Evolutionary conservation across 2,888 invertebrate genomes (phyloP), one percentile per base, ranked within the genome.

Genomic region (Macrophya alboannulata): DNA sequence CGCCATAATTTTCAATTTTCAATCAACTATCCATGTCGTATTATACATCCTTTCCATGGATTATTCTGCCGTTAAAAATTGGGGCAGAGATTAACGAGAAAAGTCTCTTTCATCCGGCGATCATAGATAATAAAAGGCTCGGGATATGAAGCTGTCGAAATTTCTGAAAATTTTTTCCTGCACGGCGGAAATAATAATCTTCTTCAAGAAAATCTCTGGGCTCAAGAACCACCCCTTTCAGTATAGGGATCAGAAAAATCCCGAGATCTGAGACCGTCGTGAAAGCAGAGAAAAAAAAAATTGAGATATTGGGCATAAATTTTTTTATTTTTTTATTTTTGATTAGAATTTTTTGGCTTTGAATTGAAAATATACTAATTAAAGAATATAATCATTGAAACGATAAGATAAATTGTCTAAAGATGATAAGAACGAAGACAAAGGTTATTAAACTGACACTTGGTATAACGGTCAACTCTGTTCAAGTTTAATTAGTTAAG

Each of bases 401-500:
- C 10, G 4, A n/a, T 21, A 8, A n/a, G 9, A n/a, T 17, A 3
- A 37, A 15, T 31, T 31, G 48, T 4, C 51, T 9, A 43, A 43
- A 10, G 43, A 72, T 43, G 40, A 43, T n/a, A 43, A 43, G n/a
- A 40, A 43, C 2, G 9, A 25, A 12, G 72, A 2, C 0, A 0
- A 12, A 9, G 25, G 72, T n/a, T 10, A 40, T n/a, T n/a, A n/a
- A n/a, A n/a, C n/a, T 1, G 72, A 72, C 17, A 12, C n/a, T 72
- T n/a, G 2, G 21, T 21, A 25, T 74, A 45, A 45, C 10, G 45
- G 43, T 40, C 84, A 79, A 43, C 21, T 59, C 43, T 40, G 21
- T 59, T 86, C 59, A 71, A 72, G 40, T 84, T 81, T 85, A 85
- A 84, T 86, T 79, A 79, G 31, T n/a, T 43, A 84, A 86, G 71